Base-by-base conservation (phyloP, 2,888 invertebrate species). In the Cryptocephalus moraei region DNA sequence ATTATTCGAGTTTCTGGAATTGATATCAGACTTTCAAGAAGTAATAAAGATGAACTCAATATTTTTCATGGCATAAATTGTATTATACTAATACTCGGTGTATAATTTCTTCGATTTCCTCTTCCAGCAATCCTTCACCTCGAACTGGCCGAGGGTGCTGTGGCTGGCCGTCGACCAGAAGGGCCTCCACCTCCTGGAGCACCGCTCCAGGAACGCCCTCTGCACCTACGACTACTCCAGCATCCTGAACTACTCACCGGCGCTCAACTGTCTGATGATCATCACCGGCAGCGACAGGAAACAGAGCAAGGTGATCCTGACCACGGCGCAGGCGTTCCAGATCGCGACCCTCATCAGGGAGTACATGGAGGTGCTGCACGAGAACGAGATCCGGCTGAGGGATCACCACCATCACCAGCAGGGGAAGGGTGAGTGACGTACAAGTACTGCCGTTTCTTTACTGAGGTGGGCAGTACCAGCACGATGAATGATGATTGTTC, bases 91-190 rank as follows among this genome's bases (percentile, higher is more conserved):
- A n/a, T n/a, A n/a, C n/a, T n/a, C n/a, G n/a, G n/a, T n/a, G n/a
- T n/a, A n/a, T n/a, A n/a, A n/a, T n/a, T n/a, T n/a, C n/a, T n/a
- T n/a, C 36, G 3, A 36, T 42, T 41, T 43, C 47, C 47, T 43
- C 41, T 41, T 71, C 34, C 69, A 90, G 89, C 94, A 95, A 85
- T 90, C 91, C 9, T 94, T 93, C 69, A 93, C 94, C 10, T 92
- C 93, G 31, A 91, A 91, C 71, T 92, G 95, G 90, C 94, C 95
- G 32, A 81, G 93, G 62, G 82, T 87, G 39, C 74, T 95, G 41
- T 92, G 94, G 91, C 74, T 95, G 57, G 93, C 91, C 22, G 89
- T 95, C 44, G 92, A 94, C 72, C 92, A 93, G 69, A 82, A 81
- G 60, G 95, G 95, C 13, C 80, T 95, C 50, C 92, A 94, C 68